phyloP scores from a whole-genome alignment of 2,797 vertebrate genomes.

The Galaxias olidus region DNA sequence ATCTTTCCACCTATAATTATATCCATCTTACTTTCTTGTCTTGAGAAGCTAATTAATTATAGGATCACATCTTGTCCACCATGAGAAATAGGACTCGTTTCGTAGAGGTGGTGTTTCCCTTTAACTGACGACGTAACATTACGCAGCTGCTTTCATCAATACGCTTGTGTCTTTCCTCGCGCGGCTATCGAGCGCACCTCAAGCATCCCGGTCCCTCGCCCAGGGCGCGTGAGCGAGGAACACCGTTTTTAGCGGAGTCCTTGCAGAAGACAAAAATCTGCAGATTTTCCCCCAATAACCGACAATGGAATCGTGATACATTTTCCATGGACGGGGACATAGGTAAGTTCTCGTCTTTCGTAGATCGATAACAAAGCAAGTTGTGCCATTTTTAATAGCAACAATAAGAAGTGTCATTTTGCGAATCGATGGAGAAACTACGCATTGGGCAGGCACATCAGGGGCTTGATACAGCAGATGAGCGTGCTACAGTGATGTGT shows the following conservation, averaged over 20 bases:
- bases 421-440: no score
- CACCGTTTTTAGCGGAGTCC: conserved; percentile 57
- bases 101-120: conserved; percentile 40
- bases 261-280: conserved; percentile 32
- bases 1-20: no score
- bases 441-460: no score
- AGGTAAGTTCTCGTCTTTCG: conserved; percentile 7
- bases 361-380: background rate
- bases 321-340: background rate
- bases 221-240: conserved; percentile 46
- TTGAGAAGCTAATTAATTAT: no score
- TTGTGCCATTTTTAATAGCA: no score
- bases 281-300: background rate
- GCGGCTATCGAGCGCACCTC: conserved; percentile 30
- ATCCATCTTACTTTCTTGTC: no score
- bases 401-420: no score
- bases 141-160: conserved; percentile 53
- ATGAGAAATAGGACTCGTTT: background rate
- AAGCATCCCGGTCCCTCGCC: conserved; percentile 23
- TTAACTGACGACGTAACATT: conserved; percentile 62
- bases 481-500: background rate
- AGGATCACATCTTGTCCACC: no score
- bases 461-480: no score
- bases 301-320: conserved; percentile 31
- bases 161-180: conserved; percentile 14